phyloP scores from a whole-genome alignment of 2,888 invertebrate species.

The Phorcus lineatus region DNA sequence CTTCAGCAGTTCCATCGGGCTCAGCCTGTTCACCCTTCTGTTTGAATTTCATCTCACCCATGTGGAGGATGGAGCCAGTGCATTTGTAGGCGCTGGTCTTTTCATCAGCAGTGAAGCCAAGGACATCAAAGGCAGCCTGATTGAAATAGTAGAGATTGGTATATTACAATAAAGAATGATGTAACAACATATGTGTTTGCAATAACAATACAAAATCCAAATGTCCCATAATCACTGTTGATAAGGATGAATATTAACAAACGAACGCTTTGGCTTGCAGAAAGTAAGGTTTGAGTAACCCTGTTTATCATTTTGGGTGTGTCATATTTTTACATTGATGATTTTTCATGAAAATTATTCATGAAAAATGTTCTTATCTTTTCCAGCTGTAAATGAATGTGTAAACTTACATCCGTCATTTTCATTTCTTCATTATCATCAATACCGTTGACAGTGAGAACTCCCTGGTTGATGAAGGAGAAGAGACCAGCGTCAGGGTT shows the following conservation, averaged over 20 bases:
- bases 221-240: too few species aligned
- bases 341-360: too few species aligned
- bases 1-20: constrained; percentile 80
- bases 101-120: constrained; percentile 96
- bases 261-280: too few species aligned
- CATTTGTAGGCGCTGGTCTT: constrained; percentile 98
- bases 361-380: too few species aligned
- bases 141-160: too few species aligned
- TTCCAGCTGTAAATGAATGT: not conserved
- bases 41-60: constrained; percentile 99
- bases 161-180: too few species aligned
- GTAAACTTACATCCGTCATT: constrained; percentile 66
- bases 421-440: constrained; percentile 95
- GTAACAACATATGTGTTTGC: too few species aligned
- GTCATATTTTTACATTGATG: too few species aligned
- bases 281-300: too few species aligned
- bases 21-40: constrained; percentile 96
- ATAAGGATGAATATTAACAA: too few species aligned
- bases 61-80: constrained; percentile 99
- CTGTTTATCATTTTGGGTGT: too few species aligned
- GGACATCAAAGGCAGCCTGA: constrained; percentile 98
- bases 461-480: constrained; percentile 96
- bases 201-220: too few species aligned
- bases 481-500: constrained; percentile 87
- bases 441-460: constrained; percentile 92